A percentile compares a stretch with the other conserved stretches of the same genome.
phyloP scores from a whole-genome alignment of 2,113 vertebrate species.

The Apteryx owenii region DNA sequence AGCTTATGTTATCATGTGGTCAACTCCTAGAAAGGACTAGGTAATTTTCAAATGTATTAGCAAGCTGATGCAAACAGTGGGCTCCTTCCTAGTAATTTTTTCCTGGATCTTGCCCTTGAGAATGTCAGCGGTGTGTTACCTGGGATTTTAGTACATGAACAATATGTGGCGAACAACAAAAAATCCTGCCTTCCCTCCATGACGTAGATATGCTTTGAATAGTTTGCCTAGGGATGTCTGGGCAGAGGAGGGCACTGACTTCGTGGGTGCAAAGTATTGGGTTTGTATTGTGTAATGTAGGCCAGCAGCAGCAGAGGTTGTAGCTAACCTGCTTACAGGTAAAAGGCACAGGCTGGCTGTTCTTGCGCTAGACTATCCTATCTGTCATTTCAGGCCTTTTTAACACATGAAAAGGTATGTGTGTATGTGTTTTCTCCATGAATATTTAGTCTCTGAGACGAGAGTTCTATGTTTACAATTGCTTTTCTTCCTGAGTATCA shows the following conservation, averaged over 20 bases:
- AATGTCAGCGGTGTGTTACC: background rate
- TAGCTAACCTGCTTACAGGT: fast-evolving
- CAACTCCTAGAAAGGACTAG: background rate
- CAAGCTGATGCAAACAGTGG: background rate
- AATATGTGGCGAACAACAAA: background rate
- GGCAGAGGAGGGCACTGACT: background rate
- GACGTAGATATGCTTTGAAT: background rate
- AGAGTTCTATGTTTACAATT: background rate
- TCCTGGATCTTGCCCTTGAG: background rate
- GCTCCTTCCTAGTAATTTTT: background rate
- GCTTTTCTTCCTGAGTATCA: background rate
- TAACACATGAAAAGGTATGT: background rate
- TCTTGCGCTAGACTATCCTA: background rate
- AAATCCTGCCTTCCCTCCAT: background rate
- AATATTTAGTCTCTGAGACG: background rate
- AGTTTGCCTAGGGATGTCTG: background rate
- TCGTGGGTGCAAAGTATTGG: background rate
- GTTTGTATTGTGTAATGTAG: background rate
- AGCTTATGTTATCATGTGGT: background rate
- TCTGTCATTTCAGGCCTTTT: background rate
- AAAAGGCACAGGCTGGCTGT: background rate
- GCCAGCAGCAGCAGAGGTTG: background rate
- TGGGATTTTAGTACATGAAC: background rate
- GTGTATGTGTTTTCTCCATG: background rate
- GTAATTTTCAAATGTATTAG: constrained; percentile 7